Evolutionary conservation across 2,888 invertebrate species (phyloP).

Genomic region (Limnephilus lunatus): DNA sequence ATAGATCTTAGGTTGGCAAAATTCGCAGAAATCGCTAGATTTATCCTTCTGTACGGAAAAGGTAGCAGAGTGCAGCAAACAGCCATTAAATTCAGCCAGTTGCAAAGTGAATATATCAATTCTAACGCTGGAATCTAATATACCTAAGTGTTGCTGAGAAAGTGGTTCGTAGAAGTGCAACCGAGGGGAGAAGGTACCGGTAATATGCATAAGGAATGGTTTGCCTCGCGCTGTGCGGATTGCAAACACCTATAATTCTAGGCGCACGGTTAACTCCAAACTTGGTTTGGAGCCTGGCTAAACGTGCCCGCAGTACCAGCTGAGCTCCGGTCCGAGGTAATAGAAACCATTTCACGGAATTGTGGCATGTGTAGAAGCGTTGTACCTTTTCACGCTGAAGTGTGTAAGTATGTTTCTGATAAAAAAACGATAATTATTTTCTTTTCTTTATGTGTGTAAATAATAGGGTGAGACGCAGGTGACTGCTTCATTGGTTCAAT

Average conservation of each 20-base stretch:
- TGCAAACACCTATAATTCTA: background rate
- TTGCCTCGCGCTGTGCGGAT: constrained; percentile 10
- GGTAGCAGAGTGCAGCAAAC: background rate
- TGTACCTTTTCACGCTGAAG: background rate
- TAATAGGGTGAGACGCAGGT: background rate
- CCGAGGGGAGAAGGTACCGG: constrained; percentile 2
- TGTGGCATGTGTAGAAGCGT: background rate
- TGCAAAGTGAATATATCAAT: background rate
- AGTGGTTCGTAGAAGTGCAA: background rate
- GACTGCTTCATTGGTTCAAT: background rate
- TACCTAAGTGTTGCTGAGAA: constrained; percentile 2
- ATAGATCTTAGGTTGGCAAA: background rate
- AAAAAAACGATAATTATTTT: background rate
- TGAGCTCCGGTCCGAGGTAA: background rate
- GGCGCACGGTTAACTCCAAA: constrained; percentile 18
- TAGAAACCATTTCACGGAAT: background rate
- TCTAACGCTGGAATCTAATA: background rate
- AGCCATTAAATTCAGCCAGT: background rate
- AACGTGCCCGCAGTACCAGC: constrained; percentile 7
- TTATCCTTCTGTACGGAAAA: background rate
- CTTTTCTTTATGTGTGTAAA: background rate
- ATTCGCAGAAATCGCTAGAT: background rate
- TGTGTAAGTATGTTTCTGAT: background rate
- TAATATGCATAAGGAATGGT: constrained; percentile 7
- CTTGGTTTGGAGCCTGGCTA: constrained; percentile 13